A percentile compares a stretch with the other conserved stretches of the same genome.
Evolutionary conservation across 2,888 invertebrate species (phyloP).

Genomic region (Stratiomys singularior): DNA sequence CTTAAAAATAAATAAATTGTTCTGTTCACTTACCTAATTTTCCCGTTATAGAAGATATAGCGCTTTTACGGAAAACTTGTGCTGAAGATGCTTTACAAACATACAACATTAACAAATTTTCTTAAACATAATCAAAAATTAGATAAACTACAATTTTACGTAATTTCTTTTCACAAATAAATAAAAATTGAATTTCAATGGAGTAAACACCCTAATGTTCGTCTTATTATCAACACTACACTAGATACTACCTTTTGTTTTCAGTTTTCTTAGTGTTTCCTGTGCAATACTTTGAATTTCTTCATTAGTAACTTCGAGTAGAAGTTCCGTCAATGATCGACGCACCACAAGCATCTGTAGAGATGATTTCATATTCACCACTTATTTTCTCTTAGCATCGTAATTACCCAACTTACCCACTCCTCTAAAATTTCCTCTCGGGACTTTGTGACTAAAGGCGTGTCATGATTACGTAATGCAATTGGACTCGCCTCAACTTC

Average conservation of each 20-base stretch:
- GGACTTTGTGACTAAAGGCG: conserved; percentile 60
- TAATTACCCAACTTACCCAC: conserved; percentile 68
- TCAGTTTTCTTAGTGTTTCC: conserved; percentile 84
- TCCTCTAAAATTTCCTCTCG: conserved; percentile 75
- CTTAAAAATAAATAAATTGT: neutral
- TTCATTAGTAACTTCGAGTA: conserved; percentile 92
- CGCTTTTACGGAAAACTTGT: conserved; percentile 79
- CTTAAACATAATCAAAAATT: conserved; percentile 45
- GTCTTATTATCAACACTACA: conserved; percentile 21
- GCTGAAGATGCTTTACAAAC: conserved; percentile 65
- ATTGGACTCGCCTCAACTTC: conserved; percentile 39
- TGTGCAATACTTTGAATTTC: conserved; percentile 86
- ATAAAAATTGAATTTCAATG: neutral
- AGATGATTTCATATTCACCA: conserved; percentile 49
- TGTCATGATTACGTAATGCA: neutral
- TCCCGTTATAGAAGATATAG: conserved; percentile 89
- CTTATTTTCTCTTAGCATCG: too few relatives aligned
- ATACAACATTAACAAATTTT: conserved; percentile 52
- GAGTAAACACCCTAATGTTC: neutral
- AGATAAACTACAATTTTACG: neutral
- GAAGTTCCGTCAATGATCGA: conserved; percentile 89
- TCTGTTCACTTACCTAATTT: conserved; percentile 84
- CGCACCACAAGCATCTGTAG: conserved; percentile 87
- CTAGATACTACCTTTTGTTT: conserved; percentile 80
- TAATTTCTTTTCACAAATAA: neutral